Evolutionary conservation across 2,797 vertebrate species (phyloP).

Genomic region (Cercopithecus petaurista): DNA sequence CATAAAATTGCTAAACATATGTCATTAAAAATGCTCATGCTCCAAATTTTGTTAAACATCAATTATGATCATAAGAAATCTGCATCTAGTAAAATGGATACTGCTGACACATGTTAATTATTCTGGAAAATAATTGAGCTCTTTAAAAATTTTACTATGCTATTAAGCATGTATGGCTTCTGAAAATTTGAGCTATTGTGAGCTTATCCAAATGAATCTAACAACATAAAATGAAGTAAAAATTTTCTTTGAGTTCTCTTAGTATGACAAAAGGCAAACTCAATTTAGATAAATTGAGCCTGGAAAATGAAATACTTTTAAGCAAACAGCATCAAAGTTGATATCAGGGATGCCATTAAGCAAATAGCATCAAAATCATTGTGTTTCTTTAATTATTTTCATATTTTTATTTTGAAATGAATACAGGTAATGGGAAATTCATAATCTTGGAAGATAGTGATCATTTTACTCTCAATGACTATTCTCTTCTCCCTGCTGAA

Average conservation of each 20-base stretch:
- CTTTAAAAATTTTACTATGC: slow-evolving; percentile 66
- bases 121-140: slow-evolving; percentile 66
- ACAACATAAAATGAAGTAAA: slow-evolving; percentile 56
- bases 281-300: not conserved
- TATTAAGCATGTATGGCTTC: slow-evolving; percentile 55
- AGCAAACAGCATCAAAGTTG: not conserved
- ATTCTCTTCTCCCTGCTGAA: not conserved
- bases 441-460: not conserved
- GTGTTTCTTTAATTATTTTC: not conserved
- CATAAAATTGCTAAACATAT: slow-evolving; percentile 76
- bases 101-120: slow-evolving; percentile 74
- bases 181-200: slow-evolving; percentile 61
- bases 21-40: slow-evolving; percentile 66
- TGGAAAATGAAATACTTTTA: slow-evolving; percentile 29
- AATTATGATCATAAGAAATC: slow-evolving; percentile 74
- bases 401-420: slow-evolving; percentile 40
- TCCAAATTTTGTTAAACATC: slow-evolving; percentile 74
- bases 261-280: slow-evolving; percentile 26
- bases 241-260: slow-evolving; percentile 43
- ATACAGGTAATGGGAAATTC: not conserved
- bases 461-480: not conserved
- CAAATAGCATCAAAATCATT: not conserved
- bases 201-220: slow-evolving; percentile 56
- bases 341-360: not conserved
- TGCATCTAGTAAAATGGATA: slow-evolving; percentile 71